Conservation (phyloP, 2,797 vertebrate genomes). For the Anabacerthia variegaticeps region DNA sequence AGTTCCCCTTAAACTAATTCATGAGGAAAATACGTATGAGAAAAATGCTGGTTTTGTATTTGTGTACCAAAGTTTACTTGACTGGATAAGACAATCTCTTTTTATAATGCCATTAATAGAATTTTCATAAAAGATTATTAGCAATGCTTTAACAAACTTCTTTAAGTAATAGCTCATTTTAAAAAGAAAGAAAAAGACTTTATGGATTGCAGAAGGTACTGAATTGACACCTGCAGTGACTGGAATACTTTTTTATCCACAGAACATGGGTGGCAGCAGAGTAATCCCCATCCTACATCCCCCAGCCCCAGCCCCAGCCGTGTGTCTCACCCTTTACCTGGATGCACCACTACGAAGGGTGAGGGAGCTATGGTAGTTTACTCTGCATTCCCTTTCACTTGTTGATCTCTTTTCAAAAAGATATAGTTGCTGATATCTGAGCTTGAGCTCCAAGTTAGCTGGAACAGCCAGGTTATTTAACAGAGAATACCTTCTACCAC, state of each 20-base stretch:
- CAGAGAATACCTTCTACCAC: neutral
- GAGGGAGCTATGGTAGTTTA: conserved; percentile 42
- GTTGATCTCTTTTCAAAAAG: neutral
- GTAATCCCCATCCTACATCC: conserved; percentile 54
- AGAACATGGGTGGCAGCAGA: conserved; percentile 59
- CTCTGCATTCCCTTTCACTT: conserved; percentile 31
- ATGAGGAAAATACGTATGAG: neutral
- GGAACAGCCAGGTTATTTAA: neutral
- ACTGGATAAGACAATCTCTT: neutral
- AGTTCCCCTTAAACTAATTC: neutral
- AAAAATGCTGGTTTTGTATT: neutral
- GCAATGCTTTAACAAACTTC: neutral
- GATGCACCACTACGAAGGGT: conserved; percentile 55
- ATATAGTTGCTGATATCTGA: neutral
- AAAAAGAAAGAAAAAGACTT: neutral
- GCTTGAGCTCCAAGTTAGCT: neutral
- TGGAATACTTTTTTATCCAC: conserved; percentile 58
- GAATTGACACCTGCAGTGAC: conserved; percentile 43
- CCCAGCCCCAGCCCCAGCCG: conserved; percentile 46
- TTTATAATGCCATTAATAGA: neutral
- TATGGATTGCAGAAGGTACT: conserved; percentile 10
- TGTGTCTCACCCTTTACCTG: conserved; percentile 56
- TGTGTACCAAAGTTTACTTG: neutral
- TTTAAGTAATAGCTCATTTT: neutral
- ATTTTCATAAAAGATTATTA: neutral